Base-by-base conservation (phyloP, 2,888 invertebrate genomes). In the Drosophila barbarae region DNA sequence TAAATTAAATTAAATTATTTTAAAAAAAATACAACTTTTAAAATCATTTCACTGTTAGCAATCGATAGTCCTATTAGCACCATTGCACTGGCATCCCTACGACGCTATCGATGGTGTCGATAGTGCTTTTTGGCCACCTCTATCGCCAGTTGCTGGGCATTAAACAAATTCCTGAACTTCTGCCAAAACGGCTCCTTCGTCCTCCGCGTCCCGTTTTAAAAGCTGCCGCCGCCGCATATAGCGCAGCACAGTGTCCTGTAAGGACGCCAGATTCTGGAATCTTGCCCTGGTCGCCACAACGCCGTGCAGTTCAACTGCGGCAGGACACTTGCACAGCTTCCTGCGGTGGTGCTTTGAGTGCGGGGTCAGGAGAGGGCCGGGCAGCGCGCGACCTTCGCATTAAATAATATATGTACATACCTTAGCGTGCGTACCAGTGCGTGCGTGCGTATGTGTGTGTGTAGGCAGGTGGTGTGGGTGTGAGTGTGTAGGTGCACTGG, bases 401-500 rank as follows among this genome's bases (percentile, higher is more conserved):
- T 53, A 53, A 53, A 53, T 53, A 59, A 42, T 59, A 59, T 42
- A 59, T 44, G 42, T 59, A 59, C 58, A 58, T 41, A 59, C 28
- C 59, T 47, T 32, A 13, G 46, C 46, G 34, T 35, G 32, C 18
- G 59, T 58, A 58, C 59, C 28, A 42, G 42, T 34, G 52, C 44
- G 41, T 42, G 41, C 13, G 38, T 32, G 53, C 26, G 15, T 39
- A 18, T 6, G n/a, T n/a, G 38, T 10, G 34, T 35, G 28, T 35
- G 41, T 21, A n/a, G 41, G 28, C 41, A 47, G 46, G 46, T 47
- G 46, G 46, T 47, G 30, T 47, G 46, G 30, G 39, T 57, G 57
- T 7, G n/a, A 18, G 59, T 59, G 59, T 46, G 59, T 60, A 38
- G 42, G 59, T 60, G 59, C 59, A 60, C 46, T 60, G 35, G 57